Percentiles rank a stretch among this genome's conserved stretches.
phyloP scores from a whole-genome alignment of 2,113 vertebrate species.

The Antennarius striatus region DNA sequence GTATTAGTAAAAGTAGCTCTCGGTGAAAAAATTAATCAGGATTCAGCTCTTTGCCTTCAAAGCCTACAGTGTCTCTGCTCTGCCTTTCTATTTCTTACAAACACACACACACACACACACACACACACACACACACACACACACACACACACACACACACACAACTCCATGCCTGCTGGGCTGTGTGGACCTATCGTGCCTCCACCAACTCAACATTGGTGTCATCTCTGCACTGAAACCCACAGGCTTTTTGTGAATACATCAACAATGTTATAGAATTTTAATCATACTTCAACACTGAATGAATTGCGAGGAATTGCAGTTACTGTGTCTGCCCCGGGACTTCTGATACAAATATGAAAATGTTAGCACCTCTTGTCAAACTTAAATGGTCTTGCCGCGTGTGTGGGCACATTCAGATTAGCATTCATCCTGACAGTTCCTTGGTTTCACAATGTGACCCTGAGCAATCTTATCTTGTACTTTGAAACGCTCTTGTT shows the following conservation, averaged over 20 bases:
- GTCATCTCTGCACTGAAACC: conserved; percentile 49
- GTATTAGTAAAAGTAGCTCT: conserved; percentile 56
- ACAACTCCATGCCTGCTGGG: conserved; percentile 47
- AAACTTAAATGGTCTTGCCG: conserved; percentile 38
- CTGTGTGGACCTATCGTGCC: conserved; percentile 48
- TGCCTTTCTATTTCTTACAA: conserved; percentile 32
- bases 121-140: conserved; percentile 20
- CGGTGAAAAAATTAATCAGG: conserved; percentile 69
- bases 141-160: conserved; percentile 17
- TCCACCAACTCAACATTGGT: conserved; percentile 48
- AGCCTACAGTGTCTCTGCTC: conserved; percentile 43
- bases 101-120: conserved; percentile 15
- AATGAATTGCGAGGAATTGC: conserved; percentile 51
- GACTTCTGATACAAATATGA: conserved; percentile 44
- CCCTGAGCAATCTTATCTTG: no score
- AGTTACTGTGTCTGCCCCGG: conserved; percentile 32
- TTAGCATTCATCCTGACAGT: conserved; percentile 52
- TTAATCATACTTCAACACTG: conserved; percentile 59
- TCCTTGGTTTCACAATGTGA: conserved; percentile 30
- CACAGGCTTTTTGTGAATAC: conserved; percentile 55
- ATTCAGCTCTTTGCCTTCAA: conserved; percentile 67
- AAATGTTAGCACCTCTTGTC: conserved; percentile 39
- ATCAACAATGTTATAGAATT: conserved; percentile 70
- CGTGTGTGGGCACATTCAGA: conserved; percentile 24
- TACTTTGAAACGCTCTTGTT: conserved; percentile 29